phyloP scores from a whole-genome alignment of 1,140 invertebrate species.

The Mamestra configurata region DNA sequence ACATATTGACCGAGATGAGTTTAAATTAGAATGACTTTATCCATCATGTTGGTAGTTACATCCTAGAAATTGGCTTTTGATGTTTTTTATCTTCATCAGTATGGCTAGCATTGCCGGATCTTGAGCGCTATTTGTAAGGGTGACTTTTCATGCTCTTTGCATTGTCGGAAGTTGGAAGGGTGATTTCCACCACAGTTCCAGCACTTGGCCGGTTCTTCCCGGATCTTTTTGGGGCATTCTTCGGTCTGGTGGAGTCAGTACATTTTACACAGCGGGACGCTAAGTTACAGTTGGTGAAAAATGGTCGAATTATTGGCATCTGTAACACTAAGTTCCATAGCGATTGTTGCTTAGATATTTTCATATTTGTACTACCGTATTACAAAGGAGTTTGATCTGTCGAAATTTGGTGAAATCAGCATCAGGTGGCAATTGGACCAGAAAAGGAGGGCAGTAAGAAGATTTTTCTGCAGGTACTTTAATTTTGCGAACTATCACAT shows the following conservation, averaged over 20 bases:
- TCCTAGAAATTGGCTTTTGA: slow-evolving; percentile 4
- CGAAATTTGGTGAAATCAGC: not conserved
- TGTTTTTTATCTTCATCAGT: not conserved
- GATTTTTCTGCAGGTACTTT: slow-evolving; percentile 3
- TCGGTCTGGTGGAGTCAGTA: not conserved
- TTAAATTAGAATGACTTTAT: slow-evolving; percentile 36
- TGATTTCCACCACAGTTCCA: slow-evolving; percentile 25
- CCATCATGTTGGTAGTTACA: slow-evolving; percentile 14
- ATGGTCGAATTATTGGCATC: slow-evolving; percentile 24
- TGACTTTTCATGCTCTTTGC: not conserved
- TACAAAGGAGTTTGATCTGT: slow-evolving; percentile 15
- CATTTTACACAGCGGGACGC: slow-evolving; percentile 17
- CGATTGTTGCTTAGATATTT: not conserved
- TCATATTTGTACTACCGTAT: slow-evolving; percentile 11
- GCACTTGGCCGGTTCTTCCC: not conserved
- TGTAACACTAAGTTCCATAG: slow-evolving; percentile 9
- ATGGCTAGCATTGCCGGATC: slow-evolving; percentile 10
- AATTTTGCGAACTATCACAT: slow-evolving; percentile 2
- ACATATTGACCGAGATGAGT: slow-evolving; percentile 23
- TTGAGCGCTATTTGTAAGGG: not conserved
- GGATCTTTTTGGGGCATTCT: slow-evolving; percentile 5
- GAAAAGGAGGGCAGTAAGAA: not conserved
- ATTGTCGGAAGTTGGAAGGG: slow-evolving; percentile 18
- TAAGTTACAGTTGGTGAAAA: slow-evolving; percentile 11
- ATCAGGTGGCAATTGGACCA: slow-evolving; percentile 11